Evolutionary conservation across 2,113 vertebrate species (phyloP), one percentile per base, ranked within the genome.

Genomic region (Pipra filicauda): DNA sequence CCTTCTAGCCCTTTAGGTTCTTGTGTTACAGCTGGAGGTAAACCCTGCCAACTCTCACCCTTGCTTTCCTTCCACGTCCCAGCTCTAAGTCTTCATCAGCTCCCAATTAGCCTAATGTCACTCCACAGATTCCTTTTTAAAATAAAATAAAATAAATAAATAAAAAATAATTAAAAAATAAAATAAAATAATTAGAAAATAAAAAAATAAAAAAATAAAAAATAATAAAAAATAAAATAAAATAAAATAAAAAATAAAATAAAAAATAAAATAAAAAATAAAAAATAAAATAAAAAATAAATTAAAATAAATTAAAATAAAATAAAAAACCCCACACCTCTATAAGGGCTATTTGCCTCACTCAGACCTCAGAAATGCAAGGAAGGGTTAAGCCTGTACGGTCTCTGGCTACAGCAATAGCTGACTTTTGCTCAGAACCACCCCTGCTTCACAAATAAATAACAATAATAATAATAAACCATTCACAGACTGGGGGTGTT

Each of bases 371-470:
- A 28, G 22, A 27, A 26, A 31, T 1, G 3, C 0, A 0, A 49
- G 4, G 19, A 37, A 8, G 2, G 4, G 11, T 61, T 21, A 46
- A 35, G 18, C 7, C 52, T 2, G 0, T 5, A 10, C 0, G 0
- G 17, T 12, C 33, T 33, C 13, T 2, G 1, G 5, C 27, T 35
- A n/a, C 27, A 46, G 46, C 73, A 74, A 19, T 6, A 57, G 15
- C 15, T 52, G 30, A 1, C 6, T 12, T 18, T 15, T 0, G 4
- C 7, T 28, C 9, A 28, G 17, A 75, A 8, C 30, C 57, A 48
- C 3, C 3, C 5, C 2, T 1, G 2, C 69, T 61, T 55, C 28
- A 51, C 24, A 64, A 81, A 19, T 4, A 37, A 43, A 15, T 16
- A 33, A 9, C 1, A 21, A 8, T 16, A 43, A 23, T 11, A 51